phyloP scores from a whole-genome alignment of 2,797 vertebrate genomes.

The Vultur gryphus region DNA sequence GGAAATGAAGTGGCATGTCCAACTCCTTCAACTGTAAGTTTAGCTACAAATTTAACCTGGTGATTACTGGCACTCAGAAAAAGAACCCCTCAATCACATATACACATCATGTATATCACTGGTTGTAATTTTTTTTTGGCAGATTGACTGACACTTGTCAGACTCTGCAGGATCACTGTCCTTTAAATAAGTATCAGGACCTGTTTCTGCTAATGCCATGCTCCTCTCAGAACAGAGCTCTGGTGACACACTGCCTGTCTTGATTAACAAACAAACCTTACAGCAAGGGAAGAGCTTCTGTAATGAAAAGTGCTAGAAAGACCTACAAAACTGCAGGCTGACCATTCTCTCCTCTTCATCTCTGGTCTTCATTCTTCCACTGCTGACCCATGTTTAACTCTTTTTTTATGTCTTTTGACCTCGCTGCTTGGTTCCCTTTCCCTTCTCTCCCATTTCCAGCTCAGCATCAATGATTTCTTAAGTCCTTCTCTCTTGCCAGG shows the following conservation, averaged over 20 bases:
- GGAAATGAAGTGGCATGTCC: neutral
- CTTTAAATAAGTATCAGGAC: neutral
- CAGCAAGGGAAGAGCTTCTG: neutral
- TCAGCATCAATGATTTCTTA: neutral
- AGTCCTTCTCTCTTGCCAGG: neutral
- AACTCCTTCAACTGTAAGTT: neutral
- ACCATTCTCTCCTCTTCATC: neutral
- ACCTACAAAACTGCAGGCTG: neutral
- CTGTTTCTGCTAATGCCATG: neutral
- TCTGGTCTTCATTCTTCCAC: neutral
- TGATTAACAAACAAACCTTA: neutral
- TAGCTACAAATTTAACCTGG: neutral
- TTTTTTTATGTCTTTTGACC: neutral
- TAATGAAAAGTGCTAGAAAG: neutral
- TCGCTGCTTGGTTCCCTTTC: neutral
- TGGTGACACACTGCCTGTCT: neutral
- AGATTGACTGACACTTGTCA: neutral
- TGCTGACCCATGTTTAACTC: neutral
- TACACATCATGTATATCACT: neutral
- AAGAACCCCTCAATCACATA: neutral
- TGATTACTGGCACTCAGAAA: neutral
- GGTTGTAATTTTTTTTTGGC: neutral
- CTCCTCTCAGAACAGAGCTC: neutral
- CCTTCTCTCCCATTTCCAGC: neutral
- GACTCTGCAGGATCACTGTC: neutral